Evolutionary conservation across 2,888 invertebrate species (phyloP).

Genomic region (Zygogramma bicolorata): DNA sequence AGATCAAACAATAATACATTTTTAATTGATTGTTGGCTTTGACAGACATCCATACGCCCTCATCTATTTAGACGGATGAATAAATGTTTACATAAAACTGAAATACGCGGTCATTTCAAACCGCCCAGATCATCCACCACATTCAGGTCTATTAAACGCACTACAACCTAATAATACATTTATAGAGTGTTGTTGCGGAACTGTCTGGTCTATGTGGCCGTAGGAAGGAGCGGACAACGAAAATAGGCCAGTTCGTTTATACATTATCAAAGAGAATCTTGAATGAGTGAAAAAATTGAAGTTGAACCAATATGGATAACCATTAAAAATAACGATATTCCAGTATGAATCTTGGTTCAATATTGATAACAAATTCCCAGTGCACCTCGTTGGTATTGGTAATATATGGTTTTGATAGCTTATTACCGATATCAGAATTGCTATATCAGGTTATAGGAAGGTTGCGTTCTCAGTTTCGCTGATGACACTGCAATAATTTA

Average conservation of each 20-base stretch:
- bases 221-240: background rate
- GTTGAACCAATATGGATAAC: no score
- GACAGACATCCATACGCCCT: slow-evolving; percentile 13
- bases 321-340: no score
- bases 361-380: no score
- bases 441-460: no score
- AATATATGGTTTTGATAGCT: no score
- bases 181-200: slow-evolving; percentile 36
- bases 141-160: slow-evolving; percentile 60
- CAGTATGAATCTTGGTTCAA: no score
- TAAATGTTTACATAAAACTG: slow-evolving; percentile 30
- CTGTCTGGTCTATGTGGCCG: slow-evolving; percentile 1
- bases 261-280: no score
- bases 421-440: no score
- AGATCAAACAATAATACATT: slow-evolving; percentile 10
- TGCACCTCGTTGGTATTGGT: no score
- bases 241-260: slow-evolving; percentile 11
- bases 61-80: slow-evolving; percentile 15
- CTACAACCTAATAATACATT: slow-evolving; percentile 62
- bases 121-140: slow-evolving; percentile 51
- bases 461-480: no score
- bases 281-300: no score
- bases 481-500: no score
- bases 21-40: slow-evolving; percentile 13
- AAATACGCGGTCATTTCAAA: slow-evolving; percentile 46